phyloP scores from a whole-genome alignment of 2,888 invertebrate genomes.

The Thereva unica region DNA sequence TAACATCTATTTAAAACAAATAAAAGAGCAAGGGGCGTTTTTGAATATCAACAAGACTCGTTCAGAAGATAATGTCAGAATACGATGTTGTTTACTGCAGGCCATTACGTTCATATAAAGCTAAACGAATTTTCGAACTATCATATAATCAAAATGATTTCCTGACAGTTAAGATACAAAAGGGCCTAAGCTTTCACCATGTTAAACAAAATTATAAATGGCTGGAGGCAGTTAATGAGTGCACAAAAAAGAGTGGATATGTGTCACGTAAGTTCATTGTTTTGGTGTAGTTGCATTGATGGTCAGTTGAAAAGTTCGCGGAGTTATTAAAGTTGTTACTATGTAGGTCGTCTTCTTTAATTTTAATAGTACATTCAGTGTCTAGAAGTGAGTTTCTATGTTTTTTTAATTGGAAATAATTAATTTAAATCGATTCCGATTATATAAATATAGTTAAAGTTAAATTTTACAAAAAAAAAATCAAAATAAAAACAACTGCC shows the following conservation, averaged over 20 bases:
- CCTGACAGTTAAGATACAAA: slow-evolving; percentile 19
- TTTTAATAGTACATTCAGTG: too few species aligned
- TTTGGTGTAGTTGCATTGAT: neutral
- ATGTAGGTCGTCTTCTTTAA: too few species aligned
- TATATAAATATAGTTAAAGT: too few species aligned
- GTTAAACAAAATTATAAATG: slow-evolving; percentile 26
- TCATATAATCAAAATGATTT: slow-evolving; percentile 34
- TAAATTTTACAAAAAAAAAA: too few species aligned
- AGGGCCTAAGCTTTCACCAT: slow-evolving; percentile 30
- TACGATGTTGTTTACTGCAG: slow-evolving; percentile 22
- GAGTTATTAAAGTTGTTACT: too few species aligned
- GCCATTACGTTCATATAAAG: slow-evolving; percentile 13
- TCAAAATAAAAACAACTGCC: too few species aligned
- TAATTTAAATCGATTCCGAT: too few species aligned
- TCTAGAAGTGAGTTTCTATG: too few species aligned
- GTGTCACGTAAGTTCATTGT: slow-evolving; percentile 9
- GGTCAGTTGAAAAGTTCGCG: too few species aligned
- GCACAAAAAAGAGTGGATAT: slow-evolving; percentile 24
- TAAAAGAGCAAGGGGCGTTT: too few species aligned
- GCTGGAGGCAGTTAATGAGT: slow-evolving; percentile 29
- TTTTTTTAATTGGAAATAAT: too few species aligned
- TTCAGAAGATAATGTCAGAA: slow-evolving; percentile 16
- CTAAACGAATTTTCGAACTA: slow-evolving; percentile 22
- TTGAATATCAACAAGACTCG: neutral
- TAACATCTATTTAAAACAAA: too few species aligned